These are phyloP conservation scores for Pomatorhinus ruficollis DNA, from an alignment of 2,113 vertebrate genomes.

Conservation along the genomic window DNA sequence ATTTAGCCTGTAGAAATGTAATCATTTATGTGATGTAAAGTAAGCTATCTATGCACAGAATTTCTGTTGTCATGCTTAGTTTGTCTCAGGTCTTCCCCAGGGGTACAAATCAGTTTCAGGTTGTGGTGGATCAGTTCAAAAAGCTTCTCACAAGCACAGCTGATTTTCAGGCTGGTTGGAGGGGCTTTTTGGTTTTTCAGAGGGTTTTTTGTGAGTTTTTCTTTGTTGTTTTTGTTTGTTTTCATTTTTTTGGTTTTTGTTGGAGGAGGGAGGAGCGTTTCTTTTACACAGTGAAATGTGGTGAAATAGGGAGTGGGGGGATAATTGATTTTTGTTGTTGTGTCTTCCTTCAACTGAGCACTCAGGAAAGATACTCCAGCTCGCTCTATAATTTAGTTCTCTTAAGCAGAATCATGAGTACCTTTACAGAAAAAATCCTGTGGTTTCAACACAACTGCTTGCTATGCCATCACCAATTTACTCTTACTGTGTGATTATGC, in stretches of 20 bases:
- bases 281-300: background rate
- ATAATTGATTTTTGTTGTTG: background rate
- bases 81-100: background rate
- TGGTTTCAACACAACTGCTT: background rate
- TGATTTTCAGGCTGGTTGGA: background rate
- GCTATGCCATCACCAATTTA: background rate
- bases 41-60: background rate
- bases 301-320: background rate
- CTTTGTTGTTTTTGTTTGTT: background rate
- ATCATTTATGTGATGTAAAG: background rate
- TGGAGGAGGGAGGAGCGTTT: background rate
- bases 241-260: background rate
- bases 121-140: background rate
- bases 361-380: background rate
- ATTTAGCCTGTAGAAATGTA: background rate
- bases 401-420: background rate
- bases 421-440: background rate
- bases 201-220: background rate
- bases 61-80: background rate
- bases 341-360: background rate
- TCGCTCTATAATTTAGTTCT: background rate
- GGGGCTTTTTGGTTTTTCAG: background rate
- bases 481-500: background rate
- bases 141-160: background rate
- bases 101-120: background rate